A percentile compares a stretch with the other conserved stretches of the same genome.
These are phyloP conservation scores for Bufo gargarizans DNA, from an alignment of 2,113 vertebrate genomes.

Conservation along the genomic window DNA sequence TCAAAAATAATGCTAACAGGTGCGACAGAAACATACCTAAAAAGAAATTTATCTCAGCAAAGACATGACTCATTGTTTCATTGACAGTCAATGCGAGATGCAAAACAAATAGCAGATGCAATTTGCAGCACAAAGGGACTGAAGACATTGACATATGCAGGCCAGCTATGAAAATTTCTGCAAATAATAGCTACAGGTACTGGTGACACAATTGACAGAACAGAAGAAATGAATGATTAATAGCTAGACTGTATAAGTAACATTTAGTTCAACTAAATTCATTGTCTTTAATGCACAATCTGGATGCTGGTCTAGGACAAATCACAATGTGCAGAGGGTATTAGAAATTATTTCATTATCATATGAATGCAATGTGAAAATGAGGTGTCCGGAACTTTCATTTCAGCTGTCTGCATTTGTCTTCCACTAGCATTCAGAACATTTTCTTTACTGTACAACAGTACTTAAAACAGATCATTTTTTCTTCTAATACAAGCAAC, in stretches of 20 bases:
- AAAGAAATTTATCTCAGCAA: constrained; percentile 62
- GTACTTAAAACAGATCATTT: neutral
- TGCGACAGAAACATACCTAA: constrained; percentile 52
- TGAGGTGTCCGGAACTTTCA: constrained; percentile 62
- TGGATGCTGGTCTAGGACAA: constrained; percentile 68
- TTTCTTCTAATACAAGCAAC: neutral
- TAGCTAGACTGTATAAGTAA: constrained; percentile 73
- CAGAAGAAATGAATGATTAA: constrained; percentile 71
- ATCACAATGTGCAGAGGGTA: constrained; percentile 72
- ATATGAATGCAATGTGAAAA: constrained; percentile 68
- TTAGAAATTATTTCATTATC: constrained; percentile 71
- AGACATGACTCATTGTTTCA: constrained; percentile 64
- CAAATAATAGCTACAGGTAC: constrained; percentile 72
- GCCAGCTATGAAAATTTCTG: constrained; percentile 71
- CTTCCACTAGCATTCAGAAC: neutral
- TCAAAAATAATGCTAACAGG: constrained; percentile 59
- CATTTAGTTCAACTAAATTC: constrained; percentile 73
- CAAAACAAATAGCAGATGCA: constrained; percentile 69
- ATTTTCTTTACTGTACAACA: neutral
- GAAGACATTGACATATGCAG: constrained; percentile 67
- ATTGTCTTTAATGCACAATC: constrained; percentile 74
- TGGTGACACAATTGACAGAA: constrained; percentile 67
- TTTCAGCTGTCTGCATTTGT: constrained; percentile 63
- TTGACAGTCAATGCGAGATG: constrained; percentile 66
- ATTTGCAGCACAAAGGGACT: constrained; percentile 72